Base-by-base conservation (phyloP, 23 tunicate species). In the Ascidia mentula region DNA sequence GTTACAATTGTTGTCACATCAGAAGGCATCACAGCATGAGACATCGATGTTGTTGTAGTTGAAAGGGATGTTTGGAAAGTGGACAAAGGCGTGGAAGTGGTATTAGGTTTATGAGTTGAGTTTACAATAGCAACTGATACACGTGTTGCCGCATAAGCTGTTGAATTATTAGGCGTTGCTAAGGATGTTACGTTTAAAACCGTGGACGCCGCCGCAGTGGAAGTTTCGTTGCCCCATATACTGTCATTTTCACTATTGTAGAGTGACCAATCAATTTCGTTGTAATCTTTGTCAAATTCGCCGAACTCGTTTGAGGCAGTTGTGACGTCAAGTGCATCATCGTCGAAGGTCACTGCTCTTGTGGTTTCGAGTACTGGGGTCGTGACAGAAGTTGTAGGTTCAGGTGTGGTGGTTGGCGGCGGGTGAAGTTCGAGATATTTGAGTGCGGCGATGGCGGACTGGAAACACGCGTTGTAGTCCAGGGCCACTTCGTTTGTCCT, bases 401-500 rank as follows among this genome's bases (percentile, higher is more conserved):
- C 18, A 9, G 81, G 33, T 22, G 95, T 92, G 0, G 97, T 78
- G 17, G 81, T 82, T 18, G 75, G 20, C 0, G 93, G 96, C 6
- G 99, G 99, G 70, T 87, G 38, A 36, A 90, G 69, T 40, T 89
- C 86, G 9, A 86, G 53, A 38, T 86, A 86, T 38, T 73, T 59
- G 6, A 89, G 80, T 73, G 85, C 99, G 20, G 92, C 99, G 20
- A 95, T 78, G 0, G 99, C 87, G 39, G 89, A 76, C 71, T 96
- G 99, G 73, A 86, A 96, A 28, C 89, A 84, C 1, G 99, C 99
- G 79, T 96, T 96, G 86, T 91, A 89, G 32, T 89, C 85, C 46
- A 91, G 22, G 2, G 97, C 90, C 4, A 96, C 99, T 77, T 78
- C 79, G 35, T 76, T 85, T 9, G 77, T 75, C 59, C 97, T 82